Evolutionary conservation across 2,888 invertebrate genomes (phyloP), one percentile per base, ranked within the genome.

Genomic region (Chouioia cunea): DNA sequence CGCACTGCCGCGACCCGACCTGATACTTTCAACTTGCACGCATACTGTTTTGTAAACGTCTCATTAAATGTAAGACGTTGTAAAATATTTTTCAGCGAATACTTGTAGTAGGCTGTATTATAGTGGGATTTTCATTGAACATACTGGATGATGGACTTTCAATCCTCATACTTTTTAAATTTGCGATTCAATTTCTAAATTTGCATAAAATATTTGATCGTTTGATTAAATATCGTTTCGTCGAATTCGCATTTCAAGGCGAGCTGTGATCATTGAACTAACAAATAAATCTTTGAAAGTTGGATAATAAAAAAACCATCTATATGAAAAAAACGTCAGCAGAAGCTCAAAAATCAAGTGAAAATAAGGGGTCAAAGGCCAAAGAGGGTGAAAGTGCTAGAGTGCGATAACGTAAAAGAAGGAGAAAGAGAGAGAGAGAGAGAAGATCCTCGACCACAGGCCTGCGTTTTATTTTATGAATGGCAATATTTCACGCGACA

Each of bases 401-500:
- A 60, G 52, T 14, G 44, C 65, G 71, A 64, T 65, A 59, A 66
- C 71, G 72, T 56, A 68, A 71, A 27, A 62, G 56, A 47, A 54
- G 22, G 27, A 23, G 10, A 59, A 36, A 60, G 16, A 52, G 4
- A 18, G 44, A 12, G 65, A 18, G 58, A 36, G 54, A 56, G 47
- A 47, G 52, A 46, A 36, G 18, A 80, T 78, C 78, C 82, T 81
- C 82, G 81, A 85, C 85, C 84, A 79, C 85, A 83, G 82, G 82
- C 81, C 82, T 82, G 82, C 27, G 70, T 85, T 85, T 85, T 84
- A 85, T 85, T 85, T 85, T 84, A 85, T 84, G 83, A 85, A 85
- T 84, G 81, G 85, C 83, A 82, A 85, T 84, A 85, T 83, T 85
- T 85, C 83, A 85, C 84, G 83, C 81, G 83, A 85, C 84, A 84